phyloP scores from a whole-genome alignment of 2,113 vertebrate genomes.

The Fukomys damarensis region DNA sequence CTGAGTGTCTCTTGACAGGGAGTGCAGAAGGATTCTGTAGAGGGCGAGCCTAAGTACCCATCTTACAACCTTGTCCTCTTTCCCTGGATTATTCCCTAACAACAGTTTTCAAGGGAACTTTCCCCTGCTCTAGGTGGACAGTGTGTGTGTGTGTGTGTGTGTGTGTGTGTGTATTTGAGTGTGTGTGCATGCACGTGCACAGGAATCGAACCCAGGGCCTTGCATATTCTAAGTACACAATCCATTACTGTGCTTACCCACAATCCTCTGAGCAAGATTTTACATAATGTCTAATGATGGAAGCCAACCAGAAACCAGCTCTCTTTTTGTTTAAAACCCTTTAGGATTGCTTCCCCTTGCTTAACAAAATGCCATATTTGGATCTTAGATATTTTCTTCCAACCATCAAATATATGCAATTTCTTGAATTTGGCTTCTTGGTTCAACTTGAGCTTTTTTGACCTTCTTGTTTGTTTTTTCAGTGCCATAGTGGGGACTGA shows the following conservation, averaged over 20 bases:
- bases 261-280: background rate
- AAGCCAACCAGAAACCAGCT: background rate
- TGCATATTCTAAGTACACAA: background rate
- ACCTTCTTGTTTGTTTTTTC: too few species aligned
- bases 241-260: background rate
- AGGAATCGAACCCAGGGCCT: background rate
- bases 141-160: background rate
- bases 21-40: background rate
- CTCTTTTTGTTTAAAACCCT: background rate
- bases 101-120: background rate
- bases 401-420: background rate
- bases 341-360: background rate
- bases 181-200: too few species aligned
- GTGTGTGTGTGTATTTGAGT: background rate
- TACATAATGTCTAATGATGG: background rate
- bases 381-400: background rate
- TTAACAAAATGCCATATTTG: background rate
- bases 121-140: background rate
- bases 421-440: background rate
- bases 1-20: background rate
- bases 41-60: background rate
- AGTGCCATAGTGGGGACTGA: background rate
- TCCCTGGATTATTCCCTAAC: background rate
- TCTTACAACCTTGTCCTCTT: background rate
- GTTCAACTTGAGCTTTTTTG: background rate